Percentiles rank a stretch among this genome's conserved stretches.
These are phyloP conservation scores for Synaphobranchus kaupii DNA, from an alignment of 2,797 vertebrate species.

Conservation along the genomic window DNA sequence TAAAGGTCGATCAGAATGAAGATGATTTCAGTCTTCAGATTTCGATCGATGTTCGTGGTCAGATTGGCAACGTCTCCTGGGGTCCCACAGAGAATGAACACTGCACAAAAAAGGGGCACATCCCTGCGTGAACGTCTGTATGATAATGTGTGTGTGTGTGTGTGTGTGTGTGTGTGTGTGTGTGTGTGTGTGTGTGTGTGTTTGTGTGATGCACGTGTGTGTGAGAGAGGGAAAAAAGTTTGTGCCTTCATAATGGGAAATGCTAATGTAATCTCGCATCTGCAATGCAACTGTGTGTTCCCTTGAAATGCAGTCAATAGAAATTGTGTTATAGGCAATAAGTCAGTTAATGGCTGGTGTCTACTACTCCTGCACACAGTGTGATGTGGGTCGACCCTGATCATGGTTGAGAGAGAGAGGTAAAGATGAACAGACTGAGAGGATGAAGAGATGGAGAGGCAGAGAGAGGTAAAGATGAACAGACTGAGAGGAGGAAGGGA, in stretches of 20 bases:
- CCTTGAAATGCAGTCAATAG: no score
- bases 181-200: not conserved
- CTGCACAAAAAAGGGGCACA: conserved; percentile 61
- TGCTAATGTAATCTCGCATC: not conserved
- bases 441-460: not conserved
- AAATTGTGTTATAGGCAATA: not conserved
- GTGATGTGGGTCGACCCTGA: not conserved
- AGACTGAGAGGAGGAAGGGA: not conserved
- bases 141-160: no score
- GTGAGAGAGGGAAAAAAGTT: not conserved
- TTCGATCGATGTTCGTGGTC: conserved; percentile 37
- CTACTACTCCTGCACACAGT: not conserved
- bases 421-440: not conserved
- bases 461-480: not conserved
- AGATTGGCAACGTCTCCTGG: conserved; percentile 61
- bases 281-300: not conserved
- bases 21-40: conserved; percentile 69
- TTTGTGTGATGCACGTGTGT: not conserved
- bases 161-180: not conserved
- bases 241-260: not conserved
- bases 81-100: conserved; percentile 85
- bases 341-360: not conserved
- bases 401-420: not conserved
- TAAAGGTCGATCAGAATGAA: conserved; percentile 91
- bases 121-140: no score